These are phyloP conservation scores for Bubo blakistoni DNA, from an alignment of 2,113 vertebrate genomes.

Conservation along the genomic window DNA sequence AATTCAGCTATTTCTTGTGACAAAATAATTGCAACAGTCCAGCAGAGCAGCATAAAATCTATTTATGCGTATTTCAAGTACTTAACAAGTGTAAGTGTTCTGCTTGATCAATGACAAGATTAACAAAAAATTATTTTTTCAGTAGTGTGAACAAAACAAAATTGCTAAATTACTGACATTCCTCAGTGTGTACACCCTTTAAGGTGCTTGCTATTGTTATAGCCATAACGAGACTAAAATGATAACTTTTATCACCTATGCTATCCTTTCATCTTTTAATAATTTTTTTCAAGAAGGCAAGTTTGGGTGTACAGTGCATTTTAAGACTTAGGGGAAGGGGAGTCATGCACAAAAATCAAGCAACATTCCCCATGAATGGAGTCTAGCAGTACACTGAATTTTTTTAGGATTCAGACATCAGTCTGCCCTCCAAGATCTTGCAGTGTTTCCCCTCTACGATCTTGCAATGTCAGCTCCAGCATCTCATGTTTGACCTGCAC, in stretches of 20 bases:
- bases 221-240: not conserved
- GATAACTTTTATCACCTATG: not conserved
- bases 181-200: not conserved
- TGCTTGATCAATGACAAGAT: not conserved
- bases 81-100: not conserved
- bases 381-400: not conserved
- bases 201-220: not conserved
- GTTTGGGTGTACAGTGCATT: not conserved
- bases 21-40: not conserved
- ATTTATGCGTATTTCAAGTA: not conserved
- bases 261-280: not conserved
- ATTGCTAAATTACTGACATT: not conserved
- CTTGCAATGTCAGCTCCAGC: not conserved
- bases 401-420: not conserved
- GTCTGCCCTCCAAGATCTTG: not conserved
- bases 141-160: not conserved
- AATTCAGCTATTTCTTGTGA: not conserved
- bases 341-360: not conserved
- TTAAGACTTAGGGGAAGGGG: not conserved
- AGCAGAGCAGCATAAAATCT: not conserved
- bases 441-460: accelerated
- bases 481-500: not conserved
- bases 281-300: not conserved
- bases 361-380: not conserved
- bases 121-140: not conserved